Evolutionary conservation across 2,888 invertebrate genomes (phyloP), one percentile per base, ranked within the genome.

Genomic region (Caradrina clavipalpis): DNA sequence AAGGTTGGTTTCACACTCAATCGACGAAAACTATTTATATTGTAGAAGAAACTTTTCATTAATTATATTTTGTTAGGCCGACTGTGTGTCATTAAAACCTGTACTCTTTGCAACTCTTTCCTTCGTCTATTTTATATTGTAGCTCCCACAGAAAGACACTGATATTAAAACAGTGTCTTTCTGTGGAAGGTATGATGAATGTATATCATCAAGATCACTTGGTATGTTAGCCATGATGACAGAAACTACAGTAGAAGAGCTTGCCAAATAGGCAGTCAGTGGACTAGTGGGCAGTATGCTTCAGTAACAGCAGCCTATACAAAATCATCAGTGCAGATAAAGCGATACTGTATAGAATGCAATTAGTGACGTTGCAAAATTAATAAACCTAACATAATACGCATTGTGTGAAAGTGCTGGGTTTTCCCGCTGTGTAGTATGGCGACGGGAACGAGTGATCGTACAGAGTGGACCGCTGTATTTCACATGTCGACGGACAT

Each of bases 291-390:
- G 15, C 13, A 39, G 17, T n/a, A 42, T 22, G 35, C 13, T 31
- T 10, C 15, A 39, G 13, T 68, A 17, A 19, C 21, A n/a, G 61
- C 19, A 55, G 49, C 69, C 69, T 69, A 13, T 47, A 35, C 45
- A 4, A 53, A 64, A 49, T 26, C 58, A 77, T 21, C 42, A 35
- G n/a, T 35, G 63, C 63, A 57, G 21, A 60, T 63, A 70, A 76
- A 54, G 45, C 53, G 62, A 63, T 53, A 64, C 19, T 45, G 55
- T 11, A 51, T 42, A 61, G n/a, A 50, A 22, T 21, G 35, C 54
- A 21, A 26, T 45, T 35, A 26, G 47, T 51, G n/a, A 55, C 45
- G 53, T 66, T 60, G 59, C 22, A 74, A 42, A 56, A 77, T 69
- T 74, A 22, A 54, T 65, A 69, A 51, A 50, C 53, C 39, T 39